Percentiles rank a stretch among this genome's conserved stretches.
phyloP scores from a whole-genome alignment of 2,113 vertebrate genomes.

The Heterocephalus glaber region DNA sequence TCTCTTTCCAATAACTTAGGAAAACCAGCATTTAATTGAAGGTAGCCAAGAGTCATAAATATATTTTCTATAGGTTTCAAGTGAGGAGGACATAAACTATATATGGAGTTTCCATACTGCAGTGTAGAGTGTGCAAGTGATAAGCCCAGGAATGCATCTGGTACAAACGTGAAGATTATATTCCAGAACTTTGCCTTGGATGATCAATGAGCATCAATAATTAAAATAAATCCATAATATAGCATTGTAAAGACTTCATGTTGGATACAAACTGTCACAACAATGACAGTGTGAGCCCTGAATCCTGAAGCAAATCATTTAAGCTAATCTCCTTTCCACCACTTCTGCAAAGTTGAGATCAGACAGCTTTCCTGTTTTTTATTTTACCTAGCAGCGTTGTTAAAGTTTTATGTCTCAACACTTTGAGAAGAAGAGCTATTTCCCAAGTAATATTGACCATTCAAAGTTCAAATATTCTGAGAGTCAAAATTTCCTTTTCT shows the following conservation, averaged over 20 bases:
- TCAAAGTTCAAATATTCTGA: not conserved
- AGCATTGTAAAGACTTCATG: not conserved
- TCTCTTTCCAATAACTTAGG: not conserved
- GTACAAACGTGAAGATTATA: not conserved
- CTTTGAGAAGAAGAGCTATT: not conserved
- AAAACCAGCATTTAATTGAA: not conserved
- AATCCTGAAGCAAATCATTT: not conserved
- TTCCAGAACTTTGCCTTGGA: not conserved
- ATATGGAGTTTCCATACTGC: not conserved
- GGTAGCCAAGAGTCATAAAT: accelerated
- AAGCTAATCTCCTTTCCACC: not conserved
- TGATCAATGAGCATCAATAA: not conserved
- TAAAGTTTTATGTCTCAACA: not conserved
- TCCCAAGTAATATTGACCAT: not conserved
- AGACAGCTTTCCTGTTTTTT: not conserved
- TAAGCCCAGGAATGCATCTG: not conserved
- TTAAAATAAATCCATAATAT: not conserved
- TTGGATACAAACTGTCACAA: not conserved
- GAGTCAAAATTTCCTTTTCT: not conserved
- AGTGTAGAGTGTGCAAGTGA: not conserved
- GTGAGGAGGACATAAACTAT: not conserved
- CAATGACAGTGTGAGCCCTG: not conserved
- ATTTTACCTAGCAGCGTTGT: not conserved
- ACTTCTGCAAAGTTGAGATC: not conserved
- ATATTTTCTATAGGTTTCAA: not conserved